Base-by-base conservation (phyloP, 2,888 invertebrate genomes). In the Lucinisca nassula region DNA sequence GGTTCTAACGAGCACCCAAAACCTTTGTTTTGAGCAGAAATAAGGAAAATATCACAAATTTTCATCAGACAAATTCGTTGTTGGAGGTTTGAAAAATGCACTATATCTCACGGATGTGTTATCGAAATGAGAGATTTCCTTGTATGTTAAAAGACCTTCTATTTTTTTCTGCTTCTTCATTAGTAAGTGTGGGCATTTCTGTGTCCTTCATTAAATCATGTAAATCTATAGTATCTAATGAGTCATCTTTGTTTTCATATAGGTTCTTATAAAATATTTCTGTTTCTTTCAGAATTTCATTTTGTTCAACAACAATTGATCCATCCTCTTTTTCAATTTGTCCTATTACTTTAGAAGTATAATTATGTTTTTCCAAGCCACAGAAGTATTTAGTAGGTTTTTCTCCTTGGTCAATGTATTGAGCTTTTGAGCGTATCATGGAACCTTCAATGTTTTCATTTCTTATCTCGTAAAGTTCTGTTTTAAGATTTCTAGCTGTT, bases 371-470 rank as follows among this genome's bases (percentile, higher is more conserved):
- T 10, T 74, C 81, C 1, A 81, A 37, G 17, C 30, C 30, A 51
- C 73, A 74, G 30, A 81, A 81, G 27, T 32, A 74, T 55, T 74
- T 21, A 21, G 58, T 74, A 2, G 73, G 81, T 4, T 74, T 81
- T 38, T 81, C 51, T 35, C 74, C 81, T 35, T 77, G 27, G 8
- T 70, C 55, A 27, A 37, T 74, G n/a, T 51, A 74, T 35, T 58
- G 38, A 37, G 67, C 51, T 37, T 35, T 79, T 40, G 79, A 79
- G 32, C 79, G 12, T 27, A 79, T 30, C 6, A 79, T 40, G 6
- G 14, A 37, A 21, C 58, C 76, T 37, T 67, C 49, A 21, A 76
- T n/a, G 45, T 82, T 76, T 67, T 76, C 27, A 14, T 82, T 21
- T 37, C 49, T 14, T 55, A 76, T 30, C 21, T 67, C 14, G 10